Base-by-base conservation (phyloP, 2,113 vertebrate genomes). In the Aegotheles bennettii region DNA sequence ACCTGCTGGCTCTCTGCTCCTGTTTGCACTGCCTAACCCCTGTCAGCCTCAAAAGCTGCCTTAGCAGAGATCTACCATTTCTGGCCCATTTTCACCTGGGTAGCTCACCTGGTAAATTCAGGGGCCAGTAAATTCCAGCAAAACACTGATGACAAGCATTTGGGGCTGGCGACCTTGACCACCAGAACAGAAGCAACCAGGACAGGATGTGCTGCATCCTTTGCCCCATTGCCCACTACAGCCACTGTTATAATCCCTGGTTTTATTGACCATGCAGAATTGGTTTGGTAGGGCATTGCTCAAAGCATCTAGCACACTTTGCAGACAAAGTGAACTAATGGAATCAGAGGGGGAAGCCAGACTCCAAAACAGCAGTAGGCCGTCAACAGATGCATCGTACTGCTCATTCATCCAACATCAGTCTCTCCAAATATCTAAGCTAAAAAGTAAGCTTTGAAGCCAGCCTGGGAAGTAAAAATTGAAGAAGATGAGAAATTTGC, bases 391-490 rank as follows among this genome's bases (percentile, higher is more conserved):
- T 71, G 54, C 63, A 67, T 47, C 4, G 0, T 10, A n/a, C 28
- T 23, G 56, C 68, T 92, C 90, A 67, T 74, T 90, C 93, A 93
- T 70, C 76, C 90, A 92, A 42, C 67, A 77, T n/a, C 67, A 89
- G 69, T 82, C 26, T 93, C 79, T 68, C 82, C 92, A 86, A 94
- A 75, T 67, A 95, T 13, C 63, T 74, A 43, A 77, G 51, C 84
- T 91, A 64, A 84, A 86, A 95, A 93, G 79, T 81, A 74, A 78
- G 71, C 76, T 96, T 96, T 95, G 95, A 96, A 92, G 88, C 42
- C 69, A 93, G 76, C 51, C 76, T 64, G 17, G 83, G 88, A 96
- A 56, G 83, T 89, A 92, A 89, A 96, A 81, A 89, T 29, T 70
- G 82, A 74, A 80, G 73, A 76, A 81, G 68, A 93, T 38, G 71